Conservation (phyloP, 2,888 invertebrate genomes). For the Hololepta plana region DNA sequence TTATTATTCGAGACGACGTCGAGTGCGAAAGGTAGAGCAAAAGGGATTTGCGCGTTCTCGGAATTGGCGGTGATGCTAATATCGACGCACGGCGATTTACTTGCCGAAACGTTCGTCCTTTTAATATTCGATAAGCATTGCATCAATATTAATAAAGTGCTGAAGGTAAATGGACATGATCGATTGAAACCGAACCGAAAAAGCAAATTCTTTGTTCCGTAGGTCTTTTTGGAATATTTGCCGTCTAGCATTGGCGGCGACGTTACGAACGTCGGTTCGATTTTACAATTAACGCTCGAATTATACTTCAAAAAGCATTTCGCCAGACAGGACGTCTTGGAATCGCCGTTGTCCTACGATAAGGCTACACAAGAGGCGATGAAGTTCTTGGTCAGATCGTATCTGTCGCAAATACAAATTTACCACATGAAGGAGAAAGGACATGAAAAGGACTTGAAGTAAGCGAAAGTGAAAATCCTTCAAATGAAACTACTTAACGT, state of each 20-base stretch:
- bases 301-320: constrained; percentile 27
- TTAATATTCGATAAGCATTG: constrained; percentile 27
- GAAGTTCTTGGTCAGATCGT: constrained; percentile 41
- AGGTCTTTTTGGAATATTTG: constrained; percentile 45
- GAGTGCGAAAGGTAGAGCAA: constrained; percentile 19
- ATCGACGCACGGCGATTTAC: constrained; percentile 26
- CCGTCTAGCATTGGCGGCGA: constrained; percentile 44
- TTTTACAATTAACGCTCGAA: constrained; percentile 32
- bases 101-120: constrained; percentile 29
- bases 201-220: constrained; percentile 9
- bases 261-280: constrained; percentile 28
- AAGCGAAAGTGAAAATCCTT: no score
- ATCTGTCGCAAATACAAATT: constrained; percentile 29
- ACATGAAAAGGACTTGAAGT: no score
- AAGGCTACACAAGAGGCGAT: constrained; percentile 33
- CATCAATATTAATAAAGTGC: constrained; percentile 27
- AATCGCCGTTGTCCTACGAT: constrained; percentile 25
- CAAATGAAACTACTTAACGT: no score
- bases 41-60: constrained; percentile 30
- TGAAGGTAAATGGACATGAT: constrained; percentile 16
- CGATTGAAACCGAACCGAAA: background rate
- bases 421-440: constrained; percentile 19
- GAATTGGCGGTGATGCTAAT: constrained; percentile 35
- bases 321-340: constrained; percentile 18
- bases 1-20: constrained; percentile 31